phyloP scores from a whole-genome alignment of 2,113 vertebrate species.

The Columba janthina region DNA sequence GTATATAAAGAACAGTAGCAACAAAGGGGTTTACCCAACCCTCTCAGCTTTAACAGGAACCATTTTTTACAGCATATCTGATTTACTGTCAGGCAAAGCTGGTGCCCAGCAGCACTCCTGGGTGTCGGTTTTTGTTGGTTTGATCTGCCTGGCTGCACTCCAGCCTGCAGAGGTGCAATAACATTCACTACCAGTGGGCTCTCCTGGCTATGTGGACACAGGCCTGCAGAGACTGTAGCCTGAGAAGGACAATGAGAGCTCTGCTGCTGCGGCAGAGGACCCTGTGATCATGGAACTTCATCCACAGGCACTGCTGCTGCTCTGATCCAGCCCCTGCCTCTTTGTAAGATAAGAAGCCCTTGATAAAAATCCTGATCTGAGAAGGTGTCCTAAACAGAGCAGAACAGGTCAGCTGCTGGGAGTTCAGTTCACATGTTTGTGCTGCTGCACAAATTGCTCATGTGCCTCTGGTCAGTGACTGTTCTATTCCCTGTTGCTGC shows the following conservation, averaged over 20 bases:
- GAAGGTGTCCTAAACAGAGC: neutral
- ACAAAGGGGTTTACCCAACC: neutral
- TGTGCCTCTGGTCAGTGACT: neutral
- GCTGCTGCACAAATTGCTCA: neutral
- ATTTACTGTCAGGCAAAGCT: neutral
- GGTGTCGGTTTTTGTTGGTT: neutral
- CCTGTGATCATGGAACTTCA: fast-evolving
- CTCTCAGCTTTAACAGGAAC: neutral
- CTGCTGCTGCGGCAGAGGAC: neutral
- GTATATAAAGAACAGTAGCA: neutral
- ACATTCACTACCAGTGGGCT: neutral
- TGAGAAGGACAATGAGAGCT: neutral
- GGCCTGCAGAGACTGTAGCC: neutral
- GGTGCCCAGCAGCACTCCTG: neutral
- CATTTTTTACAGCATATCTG: neutral
- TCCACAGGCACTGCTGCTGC: neutral
- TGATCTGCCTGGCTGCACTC: neutral
- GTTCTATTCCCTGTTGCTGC: neutral
- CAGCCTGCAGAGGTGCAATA: neutral
- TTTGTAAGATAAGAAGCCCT: neutral
- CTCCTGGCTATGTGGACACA: neutral
- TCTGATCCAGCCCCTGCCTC: neutral
- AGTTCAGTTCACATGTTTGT: neutral
- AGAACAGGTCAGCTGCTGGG: neutral
- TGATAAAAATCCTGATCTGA: neutral